Evolutionary conservation across 2,888 invertebrate species (phyloP).

Genomic region (Agrochola macilenta): DNA sequence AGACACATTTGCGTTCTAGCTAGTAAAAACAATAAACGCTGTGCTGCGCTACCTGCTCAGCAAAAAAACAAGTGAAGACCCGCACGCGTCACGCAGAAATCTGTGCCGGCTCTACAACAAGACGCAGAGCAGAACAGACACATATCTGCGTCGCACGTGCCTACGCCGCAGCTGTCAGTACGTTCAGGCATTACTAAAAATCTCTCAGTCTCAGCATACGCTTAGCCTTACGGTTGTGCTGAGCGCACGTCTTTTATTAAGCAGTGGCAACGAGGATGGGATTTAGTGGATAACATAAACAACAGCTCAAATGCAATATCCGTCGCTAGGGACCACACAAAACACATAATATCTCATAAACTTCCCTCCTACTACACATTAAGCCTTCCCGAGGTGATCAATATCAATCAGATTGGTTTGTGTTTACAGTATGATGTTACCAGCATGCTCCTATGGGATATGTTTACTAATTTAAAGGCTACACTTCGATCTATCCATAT

Average conservation of each 20-base stretch:
- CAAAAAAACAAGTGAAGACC: too few relatives aligned
- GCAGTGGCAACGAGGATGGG: background rate
- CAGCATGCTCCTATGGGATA: constrained; percentile 14
- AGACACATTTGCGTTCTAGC: too few relatives aligned
- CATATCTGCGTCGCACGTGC: too few relatives aligned
- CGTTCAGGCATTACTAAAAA: too few relatives aligned
- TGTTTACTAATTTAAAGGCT: constrained; percentile 14
- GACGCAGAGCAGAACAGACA: too few relatives aligned
- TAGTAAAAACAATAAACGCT: too few relatives aligned
- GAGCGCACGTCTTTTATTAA: constrained; percentile 31
- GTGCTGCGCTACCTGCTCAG: too few relatives aligned
- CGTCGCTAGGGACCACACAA: constrained; percentile 21
- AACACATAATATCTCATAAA: constrained; percentile 51
- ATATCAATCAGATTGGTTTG: constrained; percentile 49
- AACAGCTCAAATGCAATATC: constrained; percentile 42
- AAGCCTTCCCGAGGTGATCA: constrained; percentile 40
- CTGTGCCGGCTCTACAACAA: too few relatives aligned
- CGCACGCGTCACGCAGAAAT: too few relatives aligned
- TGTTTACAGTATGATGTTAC: constrained; percentile 17
- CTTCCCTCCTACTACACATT: constrained; percentile 14
- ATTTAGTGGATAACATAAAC: constrained; percentile 33
- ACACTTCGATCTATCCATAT: background rate
- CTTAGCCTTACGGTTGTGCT: background rate
- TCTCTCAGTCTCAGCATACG: too few relatives aligned
- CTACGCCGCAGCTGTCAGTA: too few relatives aligned